Evolutionary conservation across 2,797 vertebrate species (phyloP).

Genomic region (Taenioides sp.): DNA sequence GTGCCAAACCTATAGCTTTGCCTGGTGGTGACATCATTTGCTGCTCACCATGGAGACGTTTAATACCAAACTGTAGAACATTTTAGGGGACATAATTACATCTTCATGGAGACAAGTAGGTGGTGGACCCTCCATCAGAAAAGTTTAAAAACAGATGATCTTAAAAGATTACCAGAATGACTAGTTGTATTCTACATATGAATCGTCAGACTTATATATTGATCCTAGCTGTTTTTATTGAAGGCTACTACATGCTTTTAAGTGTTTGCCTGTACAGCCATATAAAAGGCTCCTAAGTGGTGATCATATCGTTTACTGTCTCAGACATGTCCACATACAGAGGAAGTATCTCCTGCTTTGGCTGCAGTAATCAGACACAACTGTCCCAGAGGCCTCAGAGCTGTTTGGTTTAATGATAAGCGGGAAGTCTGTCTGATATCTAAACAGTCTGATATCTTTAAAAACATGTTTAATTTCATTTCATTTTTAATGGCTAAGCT

Average conservation of each 20-base stretch:
- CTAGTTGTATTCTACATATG: background rate
- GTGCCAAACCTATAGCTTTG: no score
- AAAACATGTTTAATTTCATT: background rate
- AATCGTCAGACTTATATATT: background rate
- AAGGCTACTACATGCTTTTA: constrained; percentile 38
- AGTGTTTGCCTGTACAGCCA: constrained; percentile 26
- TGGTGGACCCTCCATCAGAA: background rate
- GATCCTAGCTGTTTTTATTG: constrained; percentile 26
- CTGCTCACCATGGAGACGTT: background rate
- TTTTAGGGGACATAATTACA: background rate
- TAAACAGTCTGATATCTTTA: background rate
- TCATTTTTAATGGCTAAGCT: background rate
- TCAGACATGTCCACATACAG: constrained; percentile 47
- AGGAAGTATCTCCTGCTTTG: constrained; percentile 35
- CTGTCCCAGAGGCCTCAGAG: constrained; percentile 17
- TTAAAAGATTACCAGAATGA: no score
- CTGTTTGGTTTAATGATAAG: constrained; percentile 23
- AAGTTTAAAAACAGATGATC: background rate
- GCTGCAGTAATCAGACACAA: constrained; percentile 22
- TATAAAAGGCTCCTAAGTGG: constrained; percentile 38
- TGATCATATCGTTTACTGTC: constrained; percentile 45
- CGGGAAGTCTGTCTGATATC: constrained; percentile 28
- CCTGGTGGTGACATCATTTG: no score
- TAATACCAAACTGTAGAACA: background rate
- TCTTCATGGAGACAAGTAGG: no score